A percentile compares a stretch with the other conserved stretches of the same genome.
Evolutionary conservation across 2,888 invertebrate genomes (phyloP).

Genomic region (Drosophila atripex): DNA sequence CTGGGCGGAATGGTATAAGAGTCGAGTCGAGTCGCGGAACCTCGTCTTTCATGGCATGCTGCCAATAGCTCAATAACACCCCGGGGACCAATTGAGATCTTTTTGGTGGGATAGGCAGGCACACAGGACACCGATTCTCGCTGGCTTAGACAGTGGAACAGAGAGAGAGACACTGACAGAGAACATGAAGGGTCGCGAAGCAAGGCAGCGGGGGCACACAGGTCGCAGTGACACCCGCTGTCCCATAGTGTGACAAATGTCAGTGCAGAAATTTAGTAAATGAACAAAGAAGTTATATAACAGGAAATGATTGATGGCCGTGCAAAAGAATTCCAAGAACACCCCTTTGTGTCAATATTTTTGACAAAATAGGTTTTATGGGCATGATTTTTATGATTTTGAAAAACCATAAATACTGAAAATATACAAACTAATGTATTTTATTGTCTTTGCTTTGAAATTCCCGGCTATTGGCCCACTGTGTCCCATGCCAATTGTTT

Average conservation of each 20-base stretch:
- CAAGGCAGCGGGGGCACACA: not conserved
- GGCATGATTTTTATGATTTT: not conserved
- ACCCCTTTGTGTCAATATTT: not conserved
- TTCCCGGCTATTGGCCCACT: constrained; percentile 27
- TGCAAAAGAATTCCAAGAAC: not conserved
- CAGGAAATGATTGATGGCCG: not conserved
- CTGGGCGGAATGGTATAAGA: constrained; percentile 29
- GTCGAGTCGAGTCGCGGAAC: constrained; percentile 14
- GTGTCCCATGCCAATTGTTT: constrained; percentile 45
- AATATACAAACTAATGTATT: not conserved
- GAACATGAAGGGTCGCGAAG: not conserved
- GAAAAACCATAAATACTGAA: not conserved
- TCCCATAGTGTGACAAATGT: constrained; percentile 4
- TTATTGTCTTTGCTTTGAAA: not conserved
- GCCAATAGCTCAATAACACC: constrained; percentile 78
- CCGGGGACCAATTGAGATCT: constrained; percentile 77
- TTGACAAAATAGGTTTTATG: not conserved
- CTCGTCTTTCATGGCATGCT: constrained; percentile 58
- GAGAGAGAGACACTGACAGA: not conserved
- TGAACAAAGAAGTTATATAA: not conserved
- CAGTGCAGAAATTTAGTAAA: not conserved
- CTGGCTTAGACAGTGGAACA: constrained; percentile 6
- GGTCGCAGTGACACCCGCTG: constrained; percentile 4
- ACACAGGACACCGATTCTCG: constrained; percentile 33
- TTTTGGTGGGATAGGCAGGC: constrained; percentile 60